Base-by-base conservation (phyloP, 2,888 invertebrate genomes). In the Hermaeophaga mercurialis region DNA sequence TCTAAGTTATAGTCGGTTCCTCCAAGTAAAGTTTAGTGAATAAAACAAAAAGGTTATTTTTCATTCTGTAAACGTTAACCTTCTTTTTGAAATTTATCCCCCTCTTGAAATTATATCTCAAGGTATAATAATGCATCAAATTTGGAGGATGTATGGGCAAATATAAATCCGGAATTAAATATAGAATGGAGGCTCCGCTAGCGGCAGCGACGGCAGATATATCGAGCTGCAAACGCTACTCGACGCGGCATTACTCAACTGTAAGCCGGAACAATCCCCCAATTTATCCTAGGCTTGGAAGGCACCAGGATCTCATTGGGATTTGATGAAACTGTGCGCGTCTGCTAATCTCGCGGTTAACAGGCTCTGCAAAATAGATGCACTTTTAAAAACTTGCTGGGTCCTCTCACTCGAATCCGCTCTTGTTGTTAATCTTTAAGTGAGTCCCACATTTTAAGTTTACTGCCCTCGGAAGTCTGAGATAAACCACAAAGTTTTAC, bases 161-260 rank as follows among this genome's bases (percentile, higher is more conserved):
- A 74, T 74, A 75, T 76, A 76, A 78, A 76, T 78, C 75, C 76
- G 72, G 77, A 78, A 78, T 78, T 78, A 77, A 78, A 78, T 78
- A 77, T 77, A 76, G 76, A 75, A 75, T 73, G 75, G 74, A 74
- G 72, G 70, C 68, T 66, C 65, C 64, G 63, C 45, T 60, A 64
- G 48, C 58, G 56, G 28, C 48, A 38, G 52, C 46, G 52, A 28
- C 63, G 54, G 69, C 68, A 73, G 75, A 77, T 77, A 77, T 77
- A 77, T 77, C 74, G 77, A 74, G 74, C 73, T 73, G 75, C 73
- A 73, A 77, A 77, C 74, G 74, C 73, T 70, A 71, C 68, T 69
- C 75, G 78, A 78, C 76, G 75, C 72, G 73, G 73, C 76, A 77
- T 77, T 77, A 77, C 75, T 77, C 76, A 76, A 75, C 78, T 71